These are phyloP conservation scores for Matsumurasca onukii DNA, from an alignment of 1,140 invertebrate genomes.

Conservation along the genomic window DNA sequence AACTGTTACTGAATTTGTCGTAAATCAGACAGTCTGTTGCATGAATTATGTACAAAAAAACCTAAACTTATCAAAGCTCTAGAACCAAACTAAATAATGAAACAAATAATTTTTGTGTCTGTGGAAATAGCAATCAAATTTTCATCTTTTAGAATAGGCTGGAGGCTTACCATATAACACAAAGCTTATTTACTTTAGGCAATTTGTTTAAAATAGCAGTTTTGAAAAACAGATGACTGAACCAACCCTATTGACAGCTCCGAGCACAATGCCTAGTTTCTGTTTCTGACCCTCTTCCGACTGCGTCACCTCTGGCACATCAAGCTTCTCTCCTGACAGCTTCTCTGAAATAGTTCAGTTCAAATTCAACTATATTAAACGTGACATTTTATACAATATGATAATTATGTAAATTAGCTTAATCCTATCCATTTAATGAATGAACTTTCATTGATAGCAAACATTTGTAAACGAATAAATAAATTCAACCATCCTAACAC, in stretches of 20 bases:
- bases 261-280: conserved; percentile 87
- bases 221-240: conserved; percentile 6
- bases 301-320: conserved; percentile 98
- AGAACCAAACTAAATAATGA: too few species aligned
- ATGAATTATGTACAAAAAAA: too few species aligned
- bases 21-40: too few species aligned
- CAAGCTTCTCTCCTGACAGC: conserved; percentile 84
- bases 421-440: background rate
- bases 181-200: too few species aligned
- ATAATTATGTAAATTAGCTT: too few species aligned
- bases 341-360: conserved; percentile 64
- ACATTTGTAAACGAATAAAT: background rate
- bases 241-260: conserved; percentile 79
- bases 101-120: too few species aligned
- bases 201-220: background rate
- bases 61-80: too few species aligned
- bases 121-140: too few species aligned
- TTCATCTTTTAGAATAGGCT: too few species aligned
- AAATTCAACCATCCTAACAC: background rate
- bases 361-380: background rate
- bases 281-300: conserved; percentile 97
- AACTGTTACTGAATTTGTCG: too few species aligned
- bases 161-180: too few species aligned
- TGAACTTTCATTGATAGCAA: background rate
- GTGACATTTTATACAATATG: too few species aligned